Evolutionary conservation across 2,113 vertebrate species (phyloP).

Genomic region (Spizaetus ornatus): DNA sequence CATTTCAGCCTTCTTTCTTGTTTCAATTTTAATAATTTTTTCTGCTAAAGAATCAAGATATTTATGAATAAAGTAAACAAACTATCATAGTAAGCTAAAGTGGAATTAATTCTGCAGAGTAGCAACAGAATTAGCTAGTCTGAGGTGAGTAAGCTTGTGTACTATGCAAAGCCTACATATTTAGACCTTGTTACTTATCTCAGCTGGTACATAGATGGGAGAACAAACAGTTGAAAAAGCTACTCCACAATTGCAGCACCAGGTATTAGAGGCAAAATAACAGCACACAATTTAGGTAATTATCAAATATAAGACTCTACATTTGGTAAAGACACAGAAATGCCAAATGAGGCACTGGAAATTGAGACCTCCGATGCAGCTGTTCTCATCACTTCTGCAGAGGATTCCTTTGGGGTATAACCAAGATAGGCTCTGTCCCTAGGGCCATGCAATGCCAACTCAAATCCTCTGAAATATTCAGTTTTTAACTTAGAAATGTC

Average conservation of each 20-base stretch:
- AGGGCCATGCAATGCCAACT: not conserved
- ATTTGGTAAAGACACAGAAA: not conserved
- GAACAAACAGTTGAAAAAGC: not conserved
- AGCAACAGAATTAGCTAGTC: not conserved
- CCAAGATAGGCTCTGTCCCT: not conserved
- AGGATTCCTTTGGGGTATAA: not conserved
- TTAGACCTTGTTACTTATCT: constrained; percentile 4
- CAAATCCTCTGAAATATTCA: not conserved
- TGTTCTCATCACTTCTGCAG: not conserved
- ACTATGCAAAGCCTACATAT: not conserved
- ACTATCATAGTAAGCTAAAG: not conserved
- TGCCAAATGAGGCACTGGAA: not conserved
- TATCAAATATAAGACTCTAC: not conserved
- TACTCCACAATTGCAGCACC: not conserved
- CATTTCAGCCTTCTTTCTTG: not conserved
- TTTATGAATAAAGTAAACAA: not conserved
- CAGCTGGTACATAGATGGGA: not conserved
- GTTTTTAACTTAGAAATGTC: not conserved
- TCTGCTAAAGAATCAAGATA: not conserved
- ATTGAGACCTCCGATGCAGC: not conserved
- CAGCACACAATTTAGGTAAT: not conserved
- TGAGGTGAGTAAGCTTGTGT: not conserved
- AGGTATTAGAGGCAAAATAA: not conserved
- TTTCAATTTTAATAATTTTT: not conserved
- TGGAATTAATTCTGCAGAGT: not conserved